phyloP scores from a whole-genome alignment of 2,797 vertebrate species.

The Enteromius argenteus region DNA sequence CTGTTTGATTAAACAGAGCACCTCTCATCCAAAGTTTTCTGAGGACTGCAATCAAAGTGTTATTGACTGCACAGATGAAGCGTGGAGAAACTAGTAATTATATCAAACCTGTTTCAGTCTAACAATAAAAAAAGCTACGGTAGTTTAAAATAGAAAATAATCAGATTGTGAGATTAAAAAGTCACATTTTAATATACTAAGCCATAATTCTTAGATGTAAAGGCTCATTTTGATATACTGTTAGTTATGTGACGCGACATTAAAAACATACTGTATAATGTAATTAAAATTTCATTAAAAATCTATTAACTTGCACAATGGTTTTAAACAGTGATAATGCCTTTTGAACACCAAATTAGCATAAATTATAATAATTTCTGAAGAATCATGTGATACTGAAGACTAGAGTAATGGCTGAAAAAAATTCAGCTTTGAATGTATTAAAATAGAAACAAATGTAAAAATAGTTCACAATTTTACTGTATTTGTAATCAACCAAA shows the following conservation, averaged over 20 bases:
- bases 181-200: background rate
- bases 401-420: background rate
- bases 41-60: background rate
- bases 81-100: background rate
- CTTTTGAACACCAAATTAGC: background rate
- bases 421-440: background rate
- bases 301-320: background rate
- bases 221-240: background rate
- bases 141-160: background rate
- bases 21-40: background rate
- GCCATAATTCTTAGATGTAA: background rate
- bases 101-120: background rate
- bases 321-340: background rate
- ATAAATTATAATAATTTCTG: background rate
- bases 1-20: background rate
- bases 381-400: background rate
- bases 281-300: background rate
- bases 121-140: background rate
- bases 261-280: background rate
- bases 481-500: background rate
- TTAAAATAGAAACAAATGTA: background rate
- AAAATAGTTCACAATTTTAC: background rate
- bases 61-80: background rate
- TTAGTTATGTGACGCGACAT: background rate
- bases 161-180: background rate